Evolutionary conservation across 2,113 vertebrate species (phyloP).

Genomic region (Protomyctophum bolini): DNA sequence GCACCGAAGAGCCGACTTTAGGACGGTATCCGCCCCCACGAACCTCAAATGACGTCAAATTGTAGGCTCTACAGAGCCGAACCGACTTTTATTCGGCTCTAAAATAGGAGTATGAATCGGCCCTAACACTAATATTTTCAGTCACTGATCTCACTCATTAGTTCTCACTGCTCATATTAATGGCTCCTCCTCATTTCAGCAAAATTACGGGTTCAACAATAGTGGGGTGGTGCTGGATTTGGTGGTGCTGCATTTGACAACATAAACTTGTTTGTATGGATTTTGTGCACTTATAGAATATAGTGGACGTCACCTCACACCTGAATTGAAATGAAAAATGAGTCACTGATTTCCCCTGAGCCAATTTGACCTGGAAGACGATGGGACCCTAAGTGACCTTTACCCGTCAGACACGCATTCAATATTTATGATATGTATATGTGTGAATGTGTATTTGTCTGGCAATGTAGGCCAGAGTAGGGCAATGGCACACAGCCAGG

Average conservation of each 20-base stretch:
- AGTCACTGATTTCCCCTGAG: constrained; percentile 37
- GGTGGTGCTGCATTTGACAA: constrained; percentile 2
- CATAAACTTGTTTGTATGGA: constrained; percentile 8
- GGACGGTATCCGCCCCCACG: too few species aligned
- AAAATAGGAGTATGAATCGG: too few species aligned
- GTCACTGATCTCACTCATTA: too few species aligned
- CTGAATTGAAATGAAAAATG: constrained; percentile 20
- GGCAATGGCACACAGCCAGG: neutral
- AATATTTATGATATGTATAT: constrained; percentile 45
- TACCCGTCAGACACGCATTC: constrained; percentile 4
- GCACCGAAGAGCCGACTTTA: too few species aligned
- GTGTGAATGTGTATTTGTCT: neutral
- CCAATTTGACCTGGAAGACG: constrained; percentile 36
- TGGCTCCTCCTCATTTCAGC: too few species aligned
- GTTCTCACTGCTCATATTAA: too few species aligned
- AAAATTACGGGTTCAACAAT: constrained; percentile 1
- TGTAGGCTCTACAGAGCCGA: too few species aligned
- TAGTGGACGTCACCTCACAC: neutral
- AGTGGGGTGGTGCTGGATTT: too few species aligned
- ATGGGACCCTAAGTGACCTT: constrained; percentile 19
- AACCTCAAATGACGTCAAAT: too few species aligned
- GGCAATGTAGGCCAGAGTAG: neutral
- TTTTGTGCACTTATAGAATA: neutral
- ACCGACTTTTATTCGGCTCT: too few species aligned
- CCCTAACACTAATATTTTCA: too few species aligned